phyloP scores from a whole-genome alignment of 2,113 vertebrate species.

The Plestiodon gilberti region DNA sequence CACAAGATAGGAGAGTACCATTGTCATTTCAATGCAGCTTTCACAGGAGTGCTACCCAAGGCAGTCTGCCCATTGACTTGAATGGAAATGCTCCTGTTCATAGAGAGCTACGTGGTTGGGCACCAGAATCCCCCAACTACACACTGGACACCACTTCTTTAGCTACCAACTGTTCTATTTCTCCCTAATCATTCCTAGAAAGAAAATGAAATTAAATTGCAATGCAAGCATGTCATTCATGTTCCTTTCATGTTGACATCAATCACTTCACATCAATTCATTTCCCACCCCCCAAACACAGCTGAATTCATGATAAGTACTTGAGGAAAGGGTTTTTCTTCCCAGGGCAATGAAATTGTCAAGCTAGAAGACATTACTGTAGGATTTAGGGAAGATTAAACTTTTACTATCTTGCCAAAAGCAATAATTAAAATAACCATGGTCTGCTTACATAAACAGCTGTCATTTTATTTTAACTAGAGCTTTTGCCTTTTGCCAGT shows the following conservation, averaged over 20 bases:
- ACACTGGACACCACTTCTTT: neutral
- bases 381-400: slow-evolving; percentile 72
- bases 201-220: slow-evolving; percentile 62
- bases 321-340: slow-evolving; percentile 50
- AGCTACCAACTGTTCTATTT: slow-evolving; percentile 23
- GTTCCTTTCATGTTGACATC: neutral
- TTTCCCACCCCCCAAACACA: slow-evolving; percentile 21
- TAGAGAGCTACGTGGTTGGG: neutral
- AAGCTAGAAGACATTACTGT: slow-evolving; percentile 61
- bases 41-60: neutral
- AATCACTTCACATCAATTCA: neutral
- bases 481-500: slow-evolving; percentile 63
- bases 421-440: slow-evolving; percentile 73
- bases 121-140: neutral
- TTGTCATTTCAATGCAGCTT: fast-evolving
- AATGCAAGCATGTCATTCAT: slow-evolving; percentile 50
- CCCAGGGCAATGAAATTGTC: slow-evolving; percentile 61
- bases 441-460: slow-evolving; percentile 70
- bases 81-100: too few relatives aligned
- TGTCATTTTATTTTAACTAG: slow-evolving; percentile 65
- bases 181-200: slow-evolving; percentile 54
- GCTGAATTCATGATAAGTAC: slow-evolving; percentile 45
- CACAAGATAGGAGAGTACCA: neutral
- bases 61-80: neutral
- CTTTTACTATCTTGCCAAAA: slow-evolving; percentile 69